Percentiles rank a stretch among this genome's conserved stretches.
phyloP scores from a whole-genome alignment of 53 echinoderm and acorn worm genomes.

The Temnopleurus reevesii region DNA sequence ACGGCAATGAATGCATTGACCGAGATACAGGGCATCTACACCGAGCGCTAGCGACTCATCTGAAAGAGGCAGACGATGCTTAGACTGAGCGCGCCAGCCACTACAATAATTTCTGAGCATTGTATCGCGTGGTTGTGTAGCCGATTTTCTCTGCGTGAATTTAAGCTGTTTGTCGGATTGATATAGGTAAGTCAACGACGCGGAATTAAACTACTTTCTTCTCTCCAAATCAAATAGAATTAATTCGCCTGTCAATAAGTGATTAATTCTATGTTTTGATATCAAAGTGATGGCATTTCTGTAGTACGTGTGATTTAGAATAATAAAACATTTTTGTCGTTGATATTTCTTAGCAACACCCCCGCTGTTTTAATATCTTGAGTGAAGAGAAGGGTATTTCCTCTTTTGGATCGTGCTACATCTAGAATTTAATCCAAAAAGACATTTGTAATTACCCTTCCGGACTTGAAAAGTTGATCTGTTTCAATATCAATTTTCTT shows the following conservation, averaged over 20 bases:
- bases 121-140: constrained; percentile 26
- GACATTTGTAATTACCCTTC: too few relatives aligned
- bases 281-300: too few relatives aligned
- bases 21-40: constrained; percentile 58
- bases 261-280: not conserved
- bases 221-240: not conserved
- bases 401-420: too few relatives aligned
- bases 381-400: not conserved
- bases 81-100: constrained; percentile 55
- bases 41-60: constrained; percentile 31
- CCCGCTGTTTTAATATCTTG: not conserved
- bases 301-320: too few relatives aligned
- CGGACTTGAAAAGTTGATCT: too few relatives aligned
- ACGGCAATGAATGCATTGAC: constrained; percentile 63
- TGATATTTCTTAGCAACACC: not conserved
- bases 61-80: constrained; percentile 40
- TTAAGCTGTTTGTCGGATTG: constrained; percentile 22
- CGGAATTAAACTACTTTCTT: not conserved
- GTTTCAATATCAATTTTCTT: too few relatives aligned
- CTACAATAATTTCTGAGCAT: constrained; percentile 34
- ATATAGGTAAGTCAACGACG: constrained; percentile 25
- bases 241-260: not conserved
- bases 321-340: not conserved
- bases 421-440: too few relatives aligned
- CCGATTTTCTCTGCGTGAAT: constrained; percentile 11